These are phyloP conservation scores for Rhadina sibilatrix DNA, from an alignment of 2,113 vertebrate genomes.

Conservation along the genomic window DNA sequence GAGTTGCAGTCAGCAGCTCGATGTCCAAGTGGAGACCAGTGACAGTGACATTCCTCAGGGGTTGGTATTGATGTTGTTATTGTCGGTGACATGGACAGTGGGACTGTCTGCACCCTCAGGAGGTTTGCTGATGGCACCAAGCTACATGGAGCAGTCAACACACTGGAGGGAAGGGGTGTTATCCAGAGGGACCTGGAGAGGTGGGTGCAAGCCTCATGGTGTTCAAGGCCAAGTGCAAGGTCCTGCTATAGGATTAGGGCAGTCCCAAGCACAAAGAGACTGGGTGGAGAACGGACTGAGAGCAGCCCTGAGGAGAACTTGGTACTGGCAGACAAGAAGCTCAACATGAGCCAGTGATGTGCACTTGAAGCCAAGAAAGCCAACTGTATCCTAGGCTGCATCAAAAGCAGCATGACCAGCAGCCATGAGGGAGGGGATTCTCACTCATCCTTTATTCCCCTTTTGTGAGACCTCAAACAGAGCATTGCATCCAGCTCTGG, in stretches of 20 bases:
- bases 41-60: not conserved
- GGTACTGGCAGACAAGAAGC: too few relatives aligned
- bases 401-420: not conserved
- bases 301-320: not conserved
- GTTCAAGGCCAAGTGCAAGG: not conserved
- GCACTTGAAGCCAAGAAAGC: not conserved
- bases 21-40: not conserved
- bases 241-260: accelerated
- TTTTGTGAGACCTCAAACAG: accelerated
- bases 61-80: accelerated
- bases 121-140: too few relatives aligned
- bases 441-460: not conserved
- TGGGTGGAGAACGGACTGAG: not conserved
- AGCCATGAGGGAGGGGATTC: not conserved
- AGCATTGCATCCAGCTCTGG: not conserved
- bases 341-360: not conserved
- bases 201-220: not conserved
- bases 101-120: not conserved
- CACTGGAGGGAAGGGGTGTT: not conserved
- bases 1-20: accelerated
- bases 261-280: not conserved
- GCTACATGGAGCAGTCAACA: accelerated
- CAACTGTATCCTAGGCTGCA: not conserved
- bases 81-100: accelerated
- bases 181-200: not conserved